These are phyloP conservation scores for Ochotona princeps DNA, from an alignment of 2,113 vertebrate genomes.

Conservation along the genomic window DNA sequence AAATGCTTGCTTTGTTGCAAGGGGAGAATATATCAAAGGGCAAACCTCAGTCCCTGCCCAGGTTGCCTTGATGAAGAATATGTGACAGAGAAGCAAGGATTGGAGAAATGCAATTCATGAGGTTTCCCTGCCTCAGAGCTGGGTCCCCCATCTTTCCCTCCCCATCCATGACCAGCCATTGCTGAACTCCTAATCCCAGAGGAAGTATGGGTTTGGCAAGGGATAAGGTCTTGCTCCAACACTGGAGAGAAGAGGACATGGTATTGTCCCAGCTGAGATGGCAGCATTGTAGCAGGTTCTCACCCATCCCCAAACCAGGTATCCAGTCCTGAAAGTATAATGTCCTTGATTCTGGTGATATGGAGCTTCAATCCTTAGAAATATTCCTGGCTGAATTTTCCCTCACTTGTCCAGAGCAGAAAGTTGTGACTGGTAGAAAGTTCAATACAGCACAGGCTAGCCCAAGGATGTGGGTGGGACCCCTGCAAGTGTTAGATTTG, in stretches of 20 bases:
- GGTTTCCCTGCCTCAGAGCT: too few relatives aligned
- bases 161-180: too few relatives aligned
- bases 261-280: neutral
- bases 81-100: neutral
- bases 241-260: too few relatives aligned
- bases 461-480: too few relatives aligned
- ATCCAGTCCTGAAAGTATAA: neutral
- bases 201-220: neutral
- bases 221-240: neutral
- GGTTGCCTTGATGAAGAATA: neutral
- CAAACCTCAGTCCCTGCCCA: neutral
- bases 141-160: neutral
- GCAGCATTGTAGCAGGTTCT: neutral
- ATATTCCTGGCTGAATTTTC: neutral
- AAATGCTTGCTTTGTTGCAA: neutral
- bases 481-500: neutral
- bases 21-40: neutral
- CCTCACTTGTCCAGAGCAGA: fast-evolving
- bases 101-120: neutral
- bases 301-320: too few relatives aligned
- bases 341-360: neutral
- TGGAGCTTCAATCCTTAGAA: fast-evolving
- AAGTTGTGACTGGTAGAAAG: neutral
- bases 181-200: neutral
- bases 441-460: neutral